Percentiles rank a stretch among this genome's conserved stretches.
Evolutionary conservation across 2,113 vertebrate species (phyloP).

Genomic region (Casuarius casuarius): DNA sequence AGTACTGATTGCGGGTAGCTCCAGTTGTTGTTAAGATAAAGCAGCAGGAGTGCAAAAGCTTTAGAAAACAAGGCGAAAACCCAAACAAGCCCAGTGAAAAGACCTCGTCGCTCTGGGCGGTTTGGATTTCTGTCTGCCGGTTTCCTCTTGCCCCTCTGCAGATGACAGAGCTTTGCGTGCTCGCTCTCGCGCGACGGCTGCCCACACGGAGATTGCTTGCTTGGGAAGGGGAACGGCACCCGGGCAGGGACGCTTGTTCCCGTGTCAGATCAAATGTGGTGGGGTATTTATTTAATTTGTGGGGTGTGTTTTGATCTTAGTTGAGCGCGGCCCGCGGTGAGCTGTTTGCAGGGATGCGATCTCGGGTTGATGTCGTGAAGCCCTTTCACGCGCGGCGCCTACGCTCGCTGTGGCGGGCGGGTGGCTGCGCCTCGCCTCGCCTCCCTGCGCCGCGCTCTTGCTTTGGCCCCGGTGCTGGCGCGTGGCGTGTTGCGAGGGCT

Average conservation of each 20-base stretch:
- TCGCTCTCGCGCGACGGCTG: not conserved
- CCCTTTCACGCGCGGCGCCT: accelerated
- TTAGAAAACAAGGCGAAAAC: not conserved
- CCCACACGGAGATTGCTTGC: not conserved
- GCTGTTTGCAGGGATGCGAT: not conserved
- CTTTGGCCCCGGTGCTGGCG: not conserved
- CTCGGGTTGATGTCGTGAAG: not conserved
- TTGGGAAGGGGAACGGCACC: not conserved
- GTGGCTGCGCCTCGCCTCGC: not conserved
- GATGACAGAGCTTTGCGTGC: not conserved
- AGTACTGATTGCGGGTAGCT: not conserved
- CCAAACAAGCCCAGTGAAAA: not conserved
- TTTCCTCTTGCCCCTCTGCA: not conserved
- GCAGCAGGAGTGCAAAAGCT: not conserved
- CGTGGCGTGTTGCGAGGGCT: not conserved
- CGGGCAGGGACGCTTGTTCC: not conserved
- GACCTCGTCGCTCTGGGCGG: not conserved
- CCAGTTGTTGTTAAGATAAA: not conserved
- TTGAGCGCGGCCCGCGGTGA: not conserved
- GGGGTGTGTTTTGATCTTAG: not conserved
- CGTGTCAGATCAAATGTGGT: not conserved
- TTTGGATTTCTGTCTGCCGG: not conserved
- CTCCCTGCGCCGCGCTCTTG: not conserved
- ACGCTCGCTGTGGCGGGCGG: not conserved
- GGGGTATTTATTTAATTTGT: not conserved